Evolutionary conservation across 2,888 invertebrate species (phyloP), one percentile per base, ranked within the genome.

Genomic region (Exephanes ischioxanthus): DNA sequence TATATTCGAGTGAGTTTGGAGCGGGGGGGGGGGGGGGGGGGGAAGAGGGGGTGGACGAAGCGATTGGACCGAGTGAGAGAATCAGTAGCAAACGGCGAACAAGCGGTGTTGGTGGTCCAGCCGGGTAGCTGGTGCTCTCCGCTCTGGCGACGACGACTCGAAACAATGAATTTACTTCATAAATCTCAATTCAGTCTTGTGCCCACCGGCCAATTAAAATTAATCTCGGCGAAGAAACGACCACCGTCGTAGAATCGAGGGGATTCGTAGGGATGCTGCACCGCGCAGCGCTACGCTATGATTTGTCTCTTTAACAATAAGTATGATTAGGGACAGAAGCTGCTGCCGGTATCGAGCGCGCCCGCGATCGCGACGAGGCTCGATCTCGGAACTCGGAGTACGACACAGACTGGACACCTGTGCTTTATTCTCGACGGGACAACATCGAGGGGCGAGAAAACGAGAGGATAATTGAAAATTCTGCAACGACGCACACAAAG

Each of bases 91-190:
- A 78, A 53, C 81, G 76, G 70, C 73, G 78, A 85, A 82, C 82
- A 71, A 53, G 83, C 85, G 58, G 82, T 91, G 90, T 89, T 91
- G 93, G 93, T 93, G 93, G 93, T 93, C 93, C 91, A 72, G 53
- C 80, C 71, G 58, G 66, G 55, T 33, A 58, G 78, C 78, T 67
- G 63, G 53, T 71, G 63, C 72, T 85, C 58, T 19, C 72, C 30
- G 72, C 22, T 67, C 48, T 61, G 76, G 77, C 82, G 83, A 79
- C 87, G 87, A 84, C 87, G 88, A 91, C 90, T 91, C 91, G 90
- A 92, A 93, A 93, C 93, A 93, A 93, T 93, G 93, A 93, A 93
- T 93, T 93, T 93, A 93, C 93, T 93, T 93, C 93, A 93, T 94
- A 93, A 94, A 94, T 94, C 93, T 93, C 92, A 93, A 94, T 94